phyloP scores from a whole-genome alignment of 1,140 invertebrate species.

The Penaeus vannamei region DNA sequence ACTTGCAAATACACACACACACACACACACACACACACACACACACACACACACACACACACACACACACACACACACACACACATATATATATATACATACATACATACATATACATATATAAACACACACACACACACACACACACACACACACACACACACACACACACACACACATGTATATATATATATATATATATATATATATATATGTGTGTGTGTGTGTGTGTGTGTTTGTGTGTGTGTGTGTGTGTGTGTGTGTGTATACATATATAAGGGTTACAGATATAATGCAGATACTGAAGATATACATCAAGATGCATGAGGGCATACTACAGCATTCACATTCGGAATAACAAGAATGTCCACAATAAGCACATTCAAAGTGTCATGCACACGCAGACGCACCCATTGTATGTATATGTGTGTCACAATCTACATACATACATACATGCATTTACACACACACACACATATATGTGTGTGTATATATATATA shows the following conservation, averaged over 20 bases:
- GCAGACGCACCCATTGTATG: background rate
- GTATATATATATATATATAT: conserved; percentile 1
- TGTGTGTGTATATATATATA: background rate
- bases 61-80: background rate
- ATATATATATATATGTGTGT: background rate
- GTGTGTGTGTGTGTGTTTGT: background rate
- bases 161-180: background rate
- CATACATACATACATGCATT: background rate
- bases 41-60: too few relatives aligned
- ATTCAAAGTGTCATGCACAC: too few relatives aligned
- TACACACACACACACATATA: background rate
- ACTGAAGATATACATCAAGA: too few relatives aligned
- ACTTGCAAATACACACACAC: too few relatives aligned
- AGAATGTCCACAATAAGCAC: too few relatives aligned
- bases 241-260: background rate
- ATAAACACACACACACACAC: background rate
- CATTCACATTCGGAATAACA: too few relatives aligned
- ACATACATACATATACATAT: background rate
- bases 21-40: background rate
- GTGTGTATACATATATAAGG: background rate
- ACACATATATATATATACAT: background rate
- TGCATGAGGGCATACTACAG: too few relatives aligned
- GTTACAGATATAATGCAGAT: too few relatives aligned
- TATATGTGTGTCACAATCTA: background rate
- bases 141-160: background rate